These are phyloP conservation scores for Cisticola juncidis DNA, from an alignment of 2,113 vertebrate genomes.

Conservation along the genomic window DNA sequence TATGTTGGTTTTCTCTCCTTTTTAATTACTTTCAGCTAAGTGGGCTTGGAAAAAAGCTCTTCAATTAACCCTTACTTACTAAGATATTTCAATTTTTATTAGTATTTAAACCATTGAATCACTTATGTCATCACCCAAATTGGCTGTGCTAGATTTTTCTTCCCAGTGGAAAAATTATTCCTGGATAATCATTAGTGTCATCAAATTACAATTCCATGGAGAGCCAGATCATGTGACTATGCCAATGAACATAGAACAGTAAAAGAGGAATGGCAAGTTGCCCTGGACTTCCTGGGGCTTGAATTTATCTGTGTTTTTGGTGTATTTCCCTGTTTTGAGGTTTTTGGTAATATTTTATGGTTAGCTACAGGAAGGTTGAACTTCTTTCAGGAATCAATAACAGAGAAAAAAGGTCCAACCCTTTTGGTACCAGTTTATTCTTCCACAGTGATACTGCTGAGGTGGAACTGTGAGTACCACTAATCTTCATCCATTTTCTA, in stretches of 20 bases:
- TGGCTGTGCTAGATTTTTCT: background rate
- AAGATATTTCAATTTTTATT: constrained; percentile 10
- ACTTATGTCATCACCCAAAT: background rate
- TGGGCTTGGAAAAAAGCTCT: background rate
- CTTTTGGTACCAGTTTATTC: background rate
- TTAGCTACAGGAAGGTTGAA: background rate
- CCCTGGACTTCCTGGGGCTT: background rate
- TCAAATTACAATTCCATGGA: constrained; percentile 32
- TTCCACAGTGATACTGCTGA: background rate
- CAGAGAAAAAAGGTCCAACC: background rate
- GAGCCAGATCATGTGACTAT: background rate
- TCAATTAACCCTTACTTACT: background rate
- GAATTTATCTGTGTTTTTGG: background rate
- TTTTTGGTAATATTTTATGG: background rate
- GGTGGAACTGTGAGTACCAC: background rate
- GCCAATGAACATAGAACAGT: background rate
- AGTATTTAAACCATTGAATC: constrained; percentile 3
- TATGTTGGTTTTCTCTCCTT: background rate
- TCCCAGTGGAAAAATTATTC: constrained; percentile 28
- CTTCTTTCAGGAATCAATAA: background rate
- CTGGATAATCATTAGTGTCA: background rate
- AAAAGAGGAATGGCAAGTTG: background rate
- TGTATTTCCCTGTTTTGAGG: background rate
- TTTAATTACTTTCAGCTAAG: constrained; percentile 9
- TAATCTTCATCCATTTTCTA: background rate